phyloP scores from a whole-genome alignment of 2,797 vertebrate genomes.

The Sciaenops ocellatus region DNA sequence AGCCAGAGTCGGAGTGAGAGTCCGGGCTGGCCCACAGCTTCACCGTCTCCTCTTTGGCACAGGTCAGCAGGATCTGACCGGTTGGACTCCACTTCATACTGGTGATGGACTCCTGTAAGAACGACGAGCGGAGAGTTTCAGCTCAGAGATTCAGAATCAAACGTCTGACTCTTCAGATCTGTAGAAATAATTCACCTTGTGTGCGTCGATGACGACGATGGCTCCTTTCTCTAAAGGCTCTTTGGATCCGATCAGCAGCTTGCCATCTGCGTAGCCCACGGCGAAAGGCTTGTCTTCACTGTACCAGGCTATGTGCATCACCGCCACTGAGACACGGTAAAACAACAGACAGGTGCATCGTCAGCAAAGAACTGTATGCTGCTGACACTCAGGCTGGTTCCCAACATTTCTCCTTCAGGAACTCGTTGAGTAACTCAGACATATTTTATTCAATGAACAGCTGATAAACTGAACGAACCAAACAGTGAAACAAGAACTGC shows the following conservation, averaged over 20 bases:
- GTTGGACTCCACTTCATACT: conserved; percentile 94
- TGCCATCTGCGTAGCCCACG: conserved; percentile 96
- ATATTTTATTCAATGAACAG: too few relatives aligned
- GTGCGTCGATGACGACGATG: conserved; percentile 93
- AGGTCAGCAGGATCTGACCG: conserved; percentile 92
- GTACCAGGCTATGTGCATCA: conserved; percentile 93
- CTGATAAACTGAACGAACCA: too few relatives aligned
- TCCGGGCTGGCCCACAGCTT: conserved; percentile 90
- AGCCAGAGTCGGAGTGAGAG: conserved; percentile 75
- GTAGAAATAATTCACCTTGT: conserved; percentile 87
- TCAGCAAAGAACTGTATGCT: not conserved
- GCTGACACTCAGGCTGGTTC: not conserved
- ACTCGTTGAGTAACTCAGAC: too few relatives aligned
- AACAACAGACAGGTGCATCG: not conserved
- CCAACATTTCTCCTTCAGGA: too few relatives aligned
- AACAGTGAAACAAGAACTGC: too few relatives aligned
- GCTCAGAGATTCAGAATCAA: not conserved
- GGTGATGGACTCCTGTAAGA: conserved; percentile 89
- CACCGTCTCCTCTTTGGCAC: conserved; percentile 96
- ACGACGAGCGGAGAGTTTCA: not conserved
- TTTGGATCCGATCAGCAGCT: conserved; percentile 92
- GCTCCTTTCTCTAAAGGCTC: conserved; percentile 93
- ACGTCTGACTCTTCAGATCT: not conserved
- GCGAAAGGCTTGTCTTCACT: conserved; percentile 95
- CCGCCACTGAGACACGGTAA: conserved; percentile 77